Evolutionary conservation across 2,113 vertebrate species (phyloP).

Genomic region (Ochotona princeps): DNA sequence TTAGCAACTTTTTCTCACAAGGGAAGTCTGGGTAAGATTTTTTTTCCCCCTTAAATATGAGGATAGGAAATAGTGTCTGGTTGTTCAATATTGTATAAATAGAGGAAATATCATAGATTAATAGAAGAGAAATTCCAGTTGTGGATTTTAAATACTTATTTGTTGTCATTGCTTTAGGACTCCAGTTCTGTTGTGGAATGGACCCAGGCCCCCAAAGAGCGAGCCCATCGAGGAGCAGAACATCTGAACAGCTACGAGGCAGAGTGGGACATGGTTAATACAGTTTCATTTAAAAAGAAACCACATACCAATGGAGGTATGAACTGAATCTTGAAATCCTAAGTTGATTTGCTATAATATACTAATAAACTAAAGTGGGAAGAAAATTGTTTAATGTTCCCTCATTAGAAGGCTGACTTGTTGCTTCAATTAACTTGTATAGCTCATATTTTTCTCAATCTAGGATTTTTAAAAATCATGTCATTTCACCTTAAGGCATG

Average conservation of each 20-base stretch:
- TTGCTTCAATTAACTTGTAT: background rate
- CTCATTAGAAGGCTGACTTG: background rate
- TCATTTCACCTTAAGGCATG: constrained; percentile 59
- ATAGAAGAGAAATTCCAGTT: constrained; percentile 52
- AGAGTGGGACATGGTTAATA: constrained; percentile 98
- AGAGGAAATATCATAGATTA: background rate
- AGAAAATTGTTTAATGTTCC: constrained; percentile 1
- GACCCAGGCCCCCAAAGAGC: constrained; percentile 90
- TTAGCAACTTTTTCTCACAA: background rate
- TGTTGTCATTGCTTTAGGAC: constrained; percentile 88
- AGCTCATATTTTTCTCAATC: constrained; percentile 30
- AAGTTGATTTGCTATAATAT: constrained; percentile 49
- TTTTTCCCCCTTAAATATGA: background rate
- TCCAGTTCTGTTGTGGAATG: constrained; percentile 98
- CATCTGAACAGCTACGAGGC: constrained; percentile 94
- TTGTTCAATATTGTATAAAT: background rate
- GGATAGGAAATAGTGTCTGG: background rate
- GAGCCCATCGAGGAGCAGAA: constrained; percentile 85
- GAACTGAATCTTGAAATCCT: constrained; percentile 42
- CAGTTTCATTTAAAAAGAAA: constrained; percentile 94
- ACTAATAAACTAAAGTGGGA: background rate
- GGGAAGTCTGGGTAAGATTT: background rate
- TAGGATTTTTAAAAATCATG: constrained; percentile 29
- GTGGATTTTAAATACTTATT: constrained; percentile 41
- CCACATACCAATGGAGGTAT: constrained; percentile 91